Evolutionary conservation across 2,113 vertebrate species (phyloP).

Genomic region (Gobio gobio): DNA sequence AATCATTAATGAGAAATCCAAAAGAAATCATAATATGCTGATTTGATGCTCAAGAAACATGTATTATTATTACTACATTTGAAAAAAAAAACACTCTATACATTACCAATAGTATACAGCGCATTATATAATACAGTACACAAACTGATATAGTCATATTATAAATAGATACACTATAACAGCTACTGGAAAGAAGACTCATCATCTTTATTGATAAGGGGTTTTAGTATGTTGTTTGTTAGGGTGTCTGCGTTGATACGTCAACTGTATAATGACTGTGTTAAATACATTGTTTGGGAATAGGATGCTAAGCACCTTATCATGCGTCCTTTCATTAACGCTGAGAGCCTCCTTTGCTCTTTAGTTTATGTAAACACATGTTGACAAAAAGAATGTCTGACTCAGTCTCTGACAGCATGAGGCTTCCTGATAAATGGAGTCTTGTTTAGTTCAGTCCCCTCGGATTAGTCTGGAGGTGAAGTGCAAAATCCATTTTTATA

Average conservation of each 20-base stretch:
- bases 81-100: background rate
- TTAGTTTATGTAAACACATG: conserved; percentile 21
- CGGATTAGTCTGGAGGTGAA: background rate
- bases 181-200: background rate
- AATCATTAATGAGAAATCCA: background rate
- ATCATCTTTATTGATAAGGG: background rate
- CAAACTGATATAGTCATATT: background rate
- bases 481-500: conserved; percentile 1
- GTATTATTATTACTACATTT: background rate
- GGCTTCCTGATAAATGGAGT: background rate
- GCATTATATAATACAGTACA: background rate
- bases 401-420: background rate
- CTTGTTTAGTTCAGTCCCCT: conserved; percentile 35
- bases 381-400: conserved; percentile 28
- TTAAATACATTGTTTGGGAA: conserved; percentile 16
- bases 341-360: background rate
- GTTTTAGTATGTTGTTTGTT: background rate
- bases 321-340: conserved; percentile 1
- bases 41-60: background rate
- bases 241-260: background rate
- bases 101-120: background rate
- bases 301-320: conserved; percentile 13
- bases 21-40: background rate
- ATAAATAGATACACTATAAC: background rate
- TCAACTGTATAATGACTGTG: background rate